These are phyloP conservation scores for Euura saliciscinereae DNA, from an alignment of 1,140 invertebrate genomes.

Conservation along the genomic window DNA sequence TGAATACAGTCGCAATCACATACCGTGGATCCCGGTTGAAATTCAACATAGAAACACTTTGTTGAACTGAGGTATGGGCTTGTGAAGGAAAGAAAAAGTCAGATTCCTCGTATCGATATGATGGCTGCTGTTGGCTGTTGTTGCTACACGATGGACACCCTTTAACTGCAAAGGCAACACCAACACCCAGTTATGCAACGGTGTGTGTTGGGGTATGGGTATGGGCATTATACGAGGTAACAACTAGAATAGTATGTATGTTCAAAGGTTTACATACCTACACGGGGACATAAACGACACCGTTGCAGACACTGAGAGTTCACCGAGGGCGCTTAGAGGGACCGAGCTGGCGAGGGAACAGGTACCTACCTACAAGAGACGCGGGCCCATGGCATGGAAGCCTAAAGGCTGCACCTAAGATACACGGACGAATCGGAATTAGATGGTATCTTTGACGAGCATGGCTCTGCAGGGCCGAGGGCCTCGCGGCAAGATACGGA, in stretches of 20 bases:
- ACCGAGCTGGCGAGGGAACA: slow-evolving; percentile 5
- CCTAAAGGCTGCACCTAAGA: slow-evolving; percentile 17
- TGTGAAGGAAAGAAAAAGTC: neutral
- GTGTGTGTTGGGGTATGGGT: neutral
- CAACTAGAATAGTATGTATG: neutral
- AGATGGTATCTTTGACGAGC: slow-evolving; percentile 58
- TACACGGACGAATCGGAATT: slow-evolving; percentile 50
- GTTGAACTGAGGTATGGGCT: neutral
- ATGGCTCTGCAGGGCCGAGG: slow-evolving; percentile 21
- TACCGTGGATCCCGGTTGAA: neutral
- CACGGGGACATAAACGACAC: too few species aligned
- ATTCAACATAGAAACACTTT: neutral
- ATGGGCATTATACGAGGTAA: neutral
- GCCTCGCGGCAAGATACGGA: slow-evolving; percentile 49
- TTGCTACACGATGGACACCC: neutral
- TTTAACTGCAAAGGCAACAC: neutral
- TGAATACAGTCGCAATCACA: too few species aligned
- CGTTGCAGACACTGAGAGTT: too few species aligned
- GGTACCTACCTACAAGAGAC: slow-evolving; percentile 30
- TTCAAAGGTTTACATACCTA: too few species aligned
- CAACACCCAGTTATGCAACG: too few species aligned
- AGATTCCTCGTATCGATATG: neutral
- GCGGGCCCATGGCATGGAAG: neutral
- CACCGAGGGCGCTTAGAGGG: too few species aligned
- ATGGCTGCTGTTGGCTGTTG: neutral